Evolutionary conservation across 2,888 invertebrate genomes (phyloP).

Genomic region (Athalia rosae): DNA sequence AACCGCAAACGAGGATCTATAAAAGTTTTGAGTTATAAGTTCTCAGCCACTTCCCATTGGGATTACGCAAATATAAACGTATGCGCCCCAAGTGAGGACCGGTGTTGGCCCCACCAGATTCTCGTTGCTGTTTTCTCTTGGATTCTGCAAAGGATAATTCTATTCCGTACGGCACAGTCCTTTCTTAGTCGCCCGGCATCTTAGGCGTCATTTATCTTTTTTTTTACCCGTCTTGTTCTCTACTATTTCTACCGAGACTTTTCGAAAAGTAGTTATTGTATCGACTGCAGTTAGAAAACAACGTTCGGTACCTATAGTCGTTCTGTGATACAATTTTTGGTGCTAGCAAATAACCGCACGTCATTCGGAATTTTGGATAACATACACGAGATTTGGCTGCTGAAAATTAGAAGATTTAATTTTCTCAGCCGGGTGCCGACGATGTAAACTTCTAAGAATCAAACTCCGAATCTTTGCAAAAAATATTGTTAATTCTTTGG

Average conservation of each 20-base stretch:
- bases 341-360: no score
- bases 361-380: no score
- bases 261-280: no score
- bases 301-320: no score
- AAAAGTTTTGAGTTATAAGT: slow-evolving; percentile 25
- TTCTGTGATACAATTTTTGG: no score
- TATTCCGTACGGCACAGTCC: slow-evolving; percentile 51
- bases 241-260: neutral
- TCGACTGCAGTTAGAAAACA: no score
- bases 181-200: slow-evolving; percentile 54
- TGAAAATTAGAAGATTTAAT: no score
- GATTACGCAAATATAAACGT: slow-evolving; percentile 40
- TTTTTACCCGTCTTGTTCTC: neutral
- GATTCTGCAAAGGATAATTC: slow-evolving; percentile 56
- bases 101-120: slow-evolving; percentile 39
- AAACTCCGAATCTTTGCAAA: no score
- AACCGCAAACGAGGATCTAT: slow-evolving; percentile 12
- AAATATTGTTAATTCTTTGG: no score
- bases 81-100: slow-evolving; percentile 38
- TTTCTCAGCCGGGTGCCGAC: no score
- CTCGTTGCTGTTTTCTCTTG: slow-evolving; percentile 56
- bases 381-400: no score
- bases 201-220: slow-evolving; percentile 39
- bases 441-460: no score
- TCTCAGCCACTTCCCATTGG: slow-evolving; percentile 24